Evolutionary conservation across 2,888 invertebrate species (phyloP), one percentile per base, ranked within the genome.

Genomic region (Ennomos erosarius): DNA sequence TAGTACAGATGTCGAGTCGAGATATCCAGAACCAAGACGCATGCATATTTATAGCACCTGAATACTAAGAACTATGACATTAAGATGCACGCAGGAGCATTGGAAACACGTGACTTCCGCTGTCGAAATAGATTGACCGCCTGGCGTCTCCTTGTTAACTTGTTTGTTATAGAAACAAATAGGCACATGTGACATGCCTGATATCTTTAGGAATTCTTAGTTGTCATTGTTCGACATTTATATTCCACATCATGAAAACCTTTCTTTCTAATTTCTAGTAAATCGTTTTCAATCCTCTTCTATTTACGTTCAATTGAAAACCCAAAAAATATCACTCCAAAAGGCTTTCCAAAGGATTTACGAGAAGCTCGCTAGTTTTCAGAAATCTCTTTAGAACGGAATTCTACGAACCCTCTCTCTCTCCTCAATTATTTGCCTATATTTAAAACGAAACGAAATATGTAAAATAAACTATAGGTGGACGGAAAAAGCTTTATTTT

Each of bases 81-180:
- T 88, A 82, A 77, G 79, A 79, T 85, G 84, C 83, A 80, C 76
- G 75, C 81, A 73, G 68, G 67, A 78, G 70, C 79, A 73, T 55
- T 75, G 76, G 71, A 64, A 73, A 76, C 84, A 81, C 85, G 87
- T 85, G 87, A 89, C 85, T 88, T 88, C 89, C 88, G 87, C 65
- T 81, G 81, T 83, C 80, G 75, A 89, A 87, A 87, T 87, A 85
- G 85, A 85, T 68, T 71, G 75, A 78, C 70, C 47, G 73, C 62
- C 71, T 74, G 75, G 75, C 73, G 70, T 72, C 69, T 72, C 54
- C 57, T 62, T n/a, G n/a, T n/a, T n/a, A n/a, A n/a, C n/a, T n/a
- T n/a, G n/a, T n/a, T n/a, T 36, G 43, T 53, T 56, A 26, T 26
- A 26, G 26, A 26, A 26, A 26, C 26, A 26, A 26, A 6, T 59